These are phyloP conservation scores for Chromis chromis DNA, from an alignment of 2,797 vertebrate genomes.

Conservation along the genomic window DNA sequence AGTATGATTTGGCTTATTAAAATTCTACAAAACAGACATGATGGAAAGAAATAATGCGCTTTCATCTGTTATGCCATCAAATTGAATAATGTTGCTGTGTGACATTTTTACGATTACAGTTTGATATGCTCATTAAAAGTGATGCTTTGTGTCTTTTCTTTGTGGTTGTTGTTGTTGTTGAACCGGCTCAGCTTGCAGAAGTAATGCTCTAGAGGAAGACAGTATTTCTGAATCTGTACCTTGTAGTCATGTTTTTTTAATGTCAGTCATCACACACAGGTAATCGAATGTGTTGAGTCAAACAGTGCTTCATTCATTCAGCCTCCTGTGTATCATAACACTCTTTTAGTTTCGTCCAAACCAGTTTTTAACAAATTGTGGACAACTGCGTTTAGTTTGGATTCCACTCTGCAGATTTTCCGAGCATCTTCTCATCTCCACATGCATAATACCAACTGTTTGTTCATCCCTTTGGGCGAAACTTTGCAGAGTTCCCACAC, in stretches of 20 bases:
- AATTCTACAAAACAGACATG: neutral
- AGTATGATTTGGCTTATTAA: slow-evolving; percentile 9
- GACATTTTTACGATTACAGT: slow-evolving; percentile 10
- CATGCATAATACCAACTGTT: slow-evolving; percentile 2
- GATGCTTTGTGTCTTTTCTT: neutral
- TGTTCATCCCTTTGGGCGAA: slow-evolving; percentile 33
- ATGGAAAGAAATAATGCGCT: neutral
- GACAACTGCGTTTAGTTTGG: neutral
- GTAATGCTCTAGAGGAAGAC: neutral
- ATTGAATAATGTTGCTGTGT: slow-evolving; percentile 10
- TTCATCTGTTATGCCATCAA: slow-evolving; percentile 29
- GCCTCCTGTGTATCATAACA: neutral
- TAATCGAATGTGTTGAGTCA: neutral
- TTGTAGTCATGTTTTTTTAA: slow-evolving; percentile 17
- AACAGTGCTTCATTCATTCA: neutral
- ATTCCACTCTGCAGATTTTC: neutral
- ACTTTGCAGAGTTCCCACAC: slow-evolving; percentile 52
- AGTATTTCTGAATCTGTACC: slow-evolving; percentile 1
- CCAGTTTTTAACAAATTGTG: neutral
- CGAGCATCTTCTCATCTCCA: neutral
- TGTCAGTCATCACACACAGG: slow-evolving; percentile 16
- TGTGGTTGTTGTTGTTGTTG: neutral
- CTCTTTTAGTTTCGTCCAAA: neutral
- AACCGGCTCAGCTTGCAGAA: slow-evolving; percentile 3
- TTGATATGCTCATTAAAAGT: slow-evolving; percentile 12